A percentile compares a stretch with the other conserved stretches of the same genome.
Evolutionary conservation across 2,888 invertebrate genomes (phyloP).

Genomic region (Synergus itoensis): DNA sequence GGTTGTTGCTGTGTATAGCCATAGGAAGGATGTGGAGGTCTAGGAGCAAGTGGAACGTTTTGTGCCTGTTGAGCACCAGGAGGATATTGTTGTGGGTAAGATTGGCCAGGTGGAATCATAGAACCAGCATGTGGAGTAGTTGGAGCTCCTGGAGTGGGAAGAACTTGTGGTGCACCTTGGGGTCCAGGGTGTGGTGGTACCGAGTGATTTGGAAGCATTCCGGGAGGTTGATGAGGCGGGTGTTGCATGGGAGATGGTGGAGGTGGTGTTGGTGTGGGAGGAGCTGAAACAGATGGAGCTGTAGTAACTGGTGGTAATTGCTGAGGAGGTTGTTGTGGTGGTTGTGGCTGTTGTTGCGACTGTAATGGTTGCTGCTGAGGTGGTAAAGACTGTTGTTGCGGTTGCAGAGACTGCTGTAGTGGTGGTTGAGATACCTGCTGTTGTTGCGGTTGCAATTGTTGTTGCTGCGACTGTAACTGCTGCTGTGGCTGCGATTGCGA

Average conservation of each 20-base stretch:
- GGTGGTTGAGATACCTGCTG: conserved; percentile 68
- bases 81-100: conserved; percentile 76
- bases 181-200: conserved; percentile 69
- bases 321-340: conserved; percentile 54
- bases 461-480: conserved; percentile 70
- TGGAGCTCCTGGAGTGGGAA: conserved; percentile 71
- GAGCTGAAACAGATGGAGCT: conserved; percentile 65
- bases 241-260: conserved; percentile 73
- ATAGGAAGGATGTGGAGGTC: conserved; percentile 80
- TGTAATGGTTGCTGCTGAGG: conserved; percentile 60
- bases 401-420: conserved; percentile 60
- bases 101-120: conserved; percentile 75
- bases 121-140: conserved; percentile 66
- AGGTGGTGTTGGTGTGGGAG: conserved; percentile 73
- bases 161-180: conserved; percentile 61
- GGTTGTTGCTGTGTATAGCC: conserved; percentile 79
- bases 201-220: conserved; percentile 74
- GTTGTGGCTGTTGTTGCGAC: conserved; percentile 67
- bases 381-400: conserved; percentile 56
- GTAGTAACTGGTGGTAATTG: conserved; percentile 52
- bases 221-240: conserved; percentile 67
- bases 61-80: conserved; percentile 76
- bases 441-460: conserved; percentile 66
- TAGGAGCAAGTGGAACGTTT: conserved; percentile 79
- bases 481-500: conserved; percentile 69